Base-by-base conservation (phyloP, 2,888 invertebrate species). In the Carpatolechia fugitivella region DNA sequence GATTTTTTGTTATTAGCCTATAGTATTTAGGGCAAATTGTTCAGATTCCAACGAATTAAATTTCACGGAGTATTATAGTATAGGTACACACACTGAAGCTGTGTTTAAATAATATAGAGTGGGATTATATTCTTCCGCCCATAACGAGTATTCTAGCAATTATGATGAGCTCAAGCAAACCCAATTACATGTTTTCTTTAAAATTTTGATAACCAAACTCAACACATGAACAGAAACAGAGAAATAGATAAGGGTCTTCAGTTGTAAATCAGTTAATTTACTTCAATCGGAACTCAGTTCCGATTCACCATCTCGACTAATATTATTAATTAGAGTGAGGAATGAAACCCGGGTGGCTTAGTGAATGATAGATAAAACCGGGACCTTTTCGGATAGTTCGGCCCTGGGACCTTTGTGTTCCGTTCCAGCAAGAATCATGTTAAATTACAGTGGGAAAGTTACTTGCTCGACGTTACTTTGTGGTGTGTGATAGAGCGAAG, bases 381-480 rank as follows among this genome's bases (percentile, higher is more conserved):
- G 33, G 30, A 31, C 48, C 48, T 31, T 48, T 49, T 14, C 48
- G 33, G 14, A 49, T 49, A 49, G 48, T 49, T 49, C 13, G 35
- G 48, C 48, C 20, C 33, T n/a, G 18, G 18, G 48, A 49, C 48
- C 48, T 49, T 35, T 49, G 48, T 49, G 30, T 31, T 14, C 30
- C n/a, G 48, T n/a, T 6, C 24, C 31, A 20, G 48, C 18, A 18
- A 18, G 29, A 14, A n/a, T 16, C 14, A 40, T 31, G 47, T 31
- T 47, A 47, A 47, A 30, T 47, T 47, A 31, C 7, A 8, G 8
- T 7, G 14, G 47, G 29, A 16, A 47, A 38, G 3, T 38, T 14
- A 6, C 38, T 13, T 3, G 7, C 14, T n/a, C n/a, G 11, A 38
- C 10, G 46, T 46, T 46, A 29, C 20, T 5, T 20, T 18, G 35